Base-by-base conservation (phyloP, 2,797 vertebrate genomes). In the Acipenser oxyrinchus region DNA sequence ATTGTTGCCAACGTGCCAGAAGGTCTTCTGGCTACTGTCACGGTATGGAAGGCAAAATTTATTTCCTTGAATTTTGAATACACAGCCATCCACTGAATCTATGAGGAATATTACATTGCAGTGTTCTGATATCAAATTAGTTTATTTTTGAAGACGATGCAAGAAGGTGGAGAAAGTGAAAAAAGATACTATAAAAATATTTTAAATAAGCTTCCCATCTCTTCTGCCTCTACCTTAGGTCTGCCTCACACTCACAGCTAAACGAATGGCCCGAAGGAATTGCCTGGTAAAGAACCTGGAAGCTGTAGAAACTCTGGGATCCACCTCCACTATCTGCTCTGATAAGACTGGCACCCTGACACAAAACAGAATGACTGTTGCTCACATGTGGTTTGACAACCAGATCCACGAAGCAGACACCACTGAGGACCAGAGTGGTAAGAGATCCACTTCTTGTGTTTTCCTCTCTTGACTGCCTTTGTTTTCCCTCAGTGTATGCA, bases 221-320 rank as follows among this genome's bases (percentile, higher is more conserved):
- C 55, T 11, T 60, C n/a, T 70, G 69, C 9, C 0, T 53, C 67
- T 13, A 18, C 49, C 69, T 3, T 60, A 96, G 94, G 96, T 99
- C 8, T 99, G 96, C 78, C 80, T 99, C 80, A 99, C 96, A 0
- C 88, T 99, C 68, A 99, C 96, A 2, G 96, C 96, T 49, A 99
- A 99, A 74, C 93, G 96, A 13, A 98, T 98, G 96, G 96, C 96
- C 10, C 92, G 94, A 75, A 98, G 97, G 76, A 98, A 98, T 88
- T 98, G 95, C 74, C 78, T 98, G 72, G 95, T 98, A 65, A 98
- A 98, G 86, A 98, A 97, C 81, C 60, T 98, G 50, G 95, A 98
- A 78, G 95, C 95, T 0, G 96, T 98, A 4, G 96, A 98, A 78
- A 98, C 96, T 0, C 75, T 98, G 68, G 96, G 96, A 2, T 94